A percentile compares a stretch with the other conserved stretches of the same genome.
phyloP scores from a whole-genome alignment of 2,888 invertebrate genomes.

The Harpalus rubripes region DNA sequence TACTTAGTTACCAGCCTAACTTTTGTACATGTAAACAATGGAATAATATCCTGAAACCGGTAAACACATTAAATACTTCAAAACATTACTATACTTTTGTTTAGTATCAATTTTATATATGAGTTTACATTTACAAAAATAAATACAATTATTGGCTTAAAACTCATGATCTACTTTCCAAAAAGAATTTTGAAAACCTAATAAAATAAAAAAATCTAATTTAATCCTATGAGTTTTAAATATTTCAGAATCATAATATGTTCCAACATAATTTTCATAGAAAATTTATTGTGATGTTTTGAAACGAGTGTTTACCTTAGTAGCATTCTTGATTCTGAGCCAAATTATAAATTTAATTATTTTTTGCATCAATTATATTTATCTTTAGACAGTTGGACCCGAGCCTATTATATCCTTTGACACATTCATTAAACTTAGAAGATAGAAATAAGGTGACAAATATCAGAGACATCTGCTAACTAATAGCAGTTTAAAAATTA shows the following conservation, averaged over 20 bases:
- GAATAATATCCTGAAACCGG: too few relatives aligned
- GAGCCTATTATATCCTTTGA: constrained; percentile 47
- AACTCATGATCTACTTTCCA: too few relatives aligned
- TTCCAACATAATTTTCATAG: constrained; percentile 60
- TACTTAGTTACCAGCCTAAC: too few relatives aligned
- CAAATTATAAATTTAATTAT: constrained; percentile 62
- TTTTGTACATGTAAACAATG: too few relatives aligned
- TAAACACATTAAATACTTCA: too few relatives aligned
- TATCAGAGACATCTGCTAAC: constrained; percentile 1
- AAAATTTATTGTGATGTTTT: constrained; percentile 54
- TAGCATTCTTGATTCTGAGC: constrained; percentile 31
- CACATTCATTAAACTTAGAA: constrained; percentile 37
- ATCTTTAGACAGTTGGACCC: constrained; percentile 30
- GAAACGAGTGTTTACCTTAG: constrained; percentile 50
- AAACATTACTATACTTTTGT: too few relatives aligned
- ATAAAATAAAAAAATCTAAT: not conserved
- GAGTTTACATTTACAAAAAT: too few relatives aligned
- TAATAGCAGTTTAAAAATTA: constrained; percentile 36
- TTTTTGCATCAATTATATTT: constrained; percentile 57
- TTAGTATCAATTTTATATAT: too few relatives aligned
- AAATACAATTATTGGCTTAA: too few relatives aligned
- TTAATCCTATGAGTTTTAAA: not conserved
- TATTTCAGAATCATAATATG: constrained; percentile 5
- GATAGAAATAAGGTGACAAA: constrained; percentile 33
- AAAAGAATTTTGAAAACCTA: not conserved